These are phyloP conservation scores for Megalops atlanticus DNA, from an alignment of 2,113 vertebrate species.

Conservation along the genomic window DNA sequence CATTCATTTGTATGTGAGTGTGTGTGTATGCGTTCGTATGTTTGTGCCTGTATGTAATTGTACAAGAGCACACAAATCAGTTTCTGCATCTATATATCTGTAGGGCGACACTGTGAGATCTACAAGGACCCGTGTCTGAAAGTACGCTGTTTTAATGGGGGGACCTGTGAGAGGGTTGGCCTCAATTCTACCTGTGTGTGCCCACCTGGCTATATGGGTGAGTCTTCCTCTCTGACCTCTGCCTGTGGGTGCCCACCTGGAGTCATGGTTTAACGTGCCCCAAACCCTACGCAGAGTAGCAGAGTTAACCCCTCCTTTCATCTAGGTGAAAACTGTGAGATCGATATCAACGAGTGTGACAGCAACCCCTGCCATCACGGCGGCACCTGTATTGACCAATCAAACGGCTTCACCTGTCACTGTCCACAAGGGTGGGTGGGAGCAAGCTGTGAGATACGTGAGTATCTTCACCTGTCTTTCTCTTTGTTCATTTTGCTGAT, in stretches of 20 bases:
- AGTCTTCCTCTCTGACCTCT: conserved; percentile 17
- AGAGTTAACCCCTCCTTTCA: conserved; percentile 11
- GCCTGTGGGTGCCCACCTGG: not conserved
- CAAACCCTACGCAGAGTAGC: not conserved
- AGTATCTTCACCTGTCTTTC: conserved; percentile 60
- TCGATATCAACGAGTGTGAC: conserved; percentile 89
- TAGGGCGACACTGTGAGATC: conserved; percentile 90
- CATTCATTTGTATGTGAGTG: conserved; percentile 10
- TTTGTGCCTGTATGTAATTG: conserved; percentile 14
- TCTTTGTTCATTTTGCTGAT: not conserved
- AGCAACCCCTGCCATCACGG: conserved; percentile 92
- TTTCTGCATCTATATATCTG: conserved; percentile 6
- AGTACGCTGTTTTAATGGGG: conserved; percentile 87
- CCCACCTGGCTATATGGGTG: conserved; percentile 82
- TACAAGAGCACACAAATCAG: not conserved
- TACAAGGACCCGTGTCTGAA: conserved; percentile 91
- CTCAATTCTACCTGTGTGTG: conserved; percentile 87
- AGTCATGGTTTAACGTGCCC: no score
- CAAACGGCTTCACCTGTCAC: conserved; percentile 89
- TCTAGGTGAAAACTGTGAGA: conserved; percentile 89
- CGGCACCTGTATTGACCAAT: conserved; percentile 90
- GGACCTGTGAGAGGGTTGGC: conserved; percentile 82
- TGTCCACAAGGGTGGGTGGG: conserved; percentile 94
- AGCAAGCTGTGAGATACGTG: conserved; percentile 95
- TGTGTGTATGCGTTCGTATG: not conserved